Conservation (phyloP, 2,888 invertebrate genomes). For the Exephanes ischioxanthus region DNA sequence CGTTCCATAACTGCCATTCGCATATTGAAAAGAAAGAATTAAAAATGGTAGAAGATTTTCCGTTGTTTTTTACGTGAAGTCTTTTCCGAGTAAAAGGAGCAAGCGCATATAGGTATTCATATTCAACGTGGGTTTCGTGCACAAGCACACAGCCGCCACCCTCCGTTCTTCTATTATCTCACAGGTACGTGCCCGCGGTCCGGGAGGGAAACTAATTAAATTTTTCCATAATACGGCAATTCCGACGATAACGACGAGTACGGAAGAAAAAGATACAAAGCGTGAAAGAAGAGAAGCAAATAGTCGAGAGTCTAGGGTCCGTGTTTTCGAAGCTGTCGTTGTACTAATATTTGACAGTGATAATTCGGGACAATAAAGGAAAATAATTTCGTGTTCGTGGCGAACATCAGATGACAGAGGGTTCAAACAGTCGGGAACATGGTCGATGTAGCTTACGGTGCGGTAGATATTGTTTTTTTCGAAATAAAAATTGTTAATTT, state of each 20-base stretch:
- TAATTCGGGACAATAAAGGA: slow-evolving; percentile 12
- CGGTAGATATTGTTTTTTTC: not conserved
- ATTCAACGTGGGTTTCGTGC: slow-evolving; percentile 72
- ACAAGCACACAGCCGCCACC: slow-evolving; percentile 35
- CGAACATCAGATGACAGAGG: not conserved
- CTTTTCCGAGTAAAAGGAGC: slow-evolving; percentile 59
- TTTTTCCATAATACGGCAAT: slow-evolving; percentile 77
- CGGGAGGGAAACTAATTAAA: slow-evolving; percentile 78
- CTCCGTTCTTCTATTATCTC: slow-evolving; percentile 75
- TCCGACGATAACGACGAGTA: slow-evolving; percentile 74
- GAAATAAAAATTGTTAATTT: not conserved
- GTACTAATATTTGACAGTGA: slow-evolving; percentile 68
- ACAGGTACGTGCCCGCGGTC: slow-evolving; percentile 63
- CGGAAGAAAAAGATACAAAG: slow-evolving; percentile 49
- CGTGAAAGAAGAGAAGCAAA: slow-evolving; percentile 16
- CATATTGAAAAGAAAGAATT: slow-evolving; percentile 54
- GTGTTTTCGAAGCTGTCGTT: slow-evolving; percentile 37
- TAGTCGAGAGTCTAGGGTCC: not conserved
- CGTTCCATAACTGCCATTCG: slow-evolving; percentile 5
- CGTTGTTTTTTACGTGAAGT: slow-evolving; percentile 5
- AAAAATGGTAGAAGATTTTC: not conserved
- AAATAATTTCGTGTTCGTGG: not conserved
- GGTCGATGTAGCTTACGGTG: not conserved
- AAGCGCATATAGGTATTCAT: slow-evolving; percentile 69
- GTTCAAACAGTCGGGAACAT: not conserved